Percentiles rank a stretch among this genome's conserved stretches.
Conservation (phyloP, 2,113 vertebrate species). For the Sula dactylatra region DNA sequence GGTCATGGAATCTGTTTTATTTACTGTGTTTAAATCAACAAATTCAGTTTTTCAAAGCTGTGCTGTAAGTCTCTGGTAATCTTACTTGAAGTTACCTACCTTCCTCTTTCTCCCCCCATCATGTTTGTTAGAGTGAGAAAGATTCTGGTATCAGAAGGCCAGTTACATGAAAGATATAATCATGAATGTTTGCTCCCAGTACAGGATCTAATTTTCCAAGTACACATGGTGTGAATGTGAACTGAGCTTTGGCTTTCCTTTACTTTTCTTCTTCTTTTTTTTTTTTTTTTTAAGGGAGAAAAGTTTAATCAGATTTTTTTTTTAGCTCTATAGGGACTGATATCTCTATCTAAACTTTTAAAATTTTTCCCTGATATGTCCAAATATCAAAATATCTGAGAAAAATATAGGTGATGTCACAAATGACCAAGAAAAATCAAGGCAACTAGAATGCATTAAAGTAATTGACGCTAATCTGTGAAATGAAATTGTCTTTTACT, state of each 20-base stretch:
- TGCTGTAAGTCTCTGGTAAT: not conserved
- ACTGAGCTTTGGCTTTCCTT: not conserved
- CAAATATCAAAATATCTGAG: not conserved
- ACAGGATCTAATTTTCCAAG: not conserved
- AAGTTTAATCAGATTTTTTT: not conserved
- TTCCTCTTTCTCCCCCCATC: not conserved
- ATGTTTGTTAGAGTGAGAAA: not conserved
- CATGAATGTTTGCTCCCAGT: not conserved
- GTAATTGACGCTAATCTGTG: accelerated
- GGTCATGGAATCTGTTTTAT: constrained; percentile 19
- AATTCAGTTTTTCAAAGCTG: constrained; percentile 10
- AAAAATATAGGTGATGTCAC: not conserved
- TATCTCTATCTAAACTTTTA: not conserved
- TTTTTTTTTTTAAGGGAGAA: accelerated
- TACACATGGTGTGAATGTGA: not conserved
- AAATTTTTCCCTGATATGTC: not conserved
- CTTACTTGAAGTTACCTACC: not conserved
- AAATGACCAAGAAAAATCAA: not conserved
- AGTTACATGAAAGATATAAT: not conserved
- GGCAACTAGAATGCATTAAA: not conserved
- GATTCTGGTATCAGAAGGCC: not conserved
- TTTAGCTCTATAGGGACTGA: not conserved
- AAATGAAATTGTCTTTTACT: not conserved
- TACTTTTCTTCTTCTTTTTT: no score
- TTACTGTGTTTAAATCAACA: constrained; percentile 22